Evolutionary conservation across 1,140 invertebrate genomes (phyloP).

Genomic region (Ostrea denselamellosa): DNA sequence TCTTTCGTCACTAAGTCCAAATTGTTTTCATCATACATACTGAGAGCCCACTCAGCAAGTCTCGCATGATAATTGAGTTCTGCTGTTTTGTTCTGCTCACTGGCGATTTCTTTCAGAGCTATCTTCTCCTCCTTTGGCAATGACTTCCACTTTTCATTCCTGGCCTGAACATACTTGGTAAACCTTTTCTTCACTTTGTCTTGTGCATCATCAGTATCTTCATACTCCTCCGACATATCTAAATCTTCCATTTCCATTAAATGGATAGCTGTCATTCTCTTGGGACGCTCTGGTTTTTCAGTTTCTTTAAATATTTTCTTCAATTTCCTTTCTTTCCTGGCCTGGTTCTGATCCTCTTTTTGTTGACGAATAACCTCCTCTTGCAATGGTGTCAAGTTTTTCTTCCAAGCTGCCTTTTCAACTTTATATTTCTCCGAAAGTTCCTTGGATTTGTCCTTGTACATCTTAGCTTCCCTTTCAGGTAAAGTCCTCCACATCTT

Average conservation of each 20-base stretch:
- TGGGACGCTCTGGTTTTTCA: neutral
- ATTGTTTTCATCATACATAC: neutral
- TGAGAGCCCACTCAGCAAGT: conserved; percentile 1
- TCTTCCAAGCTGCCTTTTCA: neutral
- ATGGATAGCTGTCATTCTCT: neutral
- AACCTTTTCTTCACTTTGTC: neutral
- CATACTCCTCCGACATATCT: neutral
- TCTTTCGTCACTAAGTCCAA: neutral
- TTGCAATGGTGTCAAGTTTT: neutral
- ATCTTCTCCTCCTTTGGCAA: neutral
- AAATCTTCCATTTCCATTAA: neutral
- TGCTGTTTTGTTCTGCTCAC: neutral
- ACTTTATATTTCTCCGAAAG: neutral
- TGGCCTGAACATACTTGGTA: neutral
- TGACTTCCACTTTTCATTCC: conserved; percentile 1
- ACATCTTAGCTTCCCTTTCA: neutral
- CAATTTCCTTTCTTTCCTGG: neutral
- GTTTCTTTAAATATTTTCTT: conserved; percentile 15
- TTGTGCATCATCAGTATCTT: neutral
- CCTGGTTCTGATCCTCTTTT: neutral
- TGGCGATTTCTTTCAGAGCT: neutral
- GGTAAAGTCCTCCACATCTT: neutral
- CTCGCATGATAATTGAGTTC: neutral
- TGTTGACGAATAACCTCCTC: neutral
- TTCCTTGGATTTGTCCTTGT: neutral